These are phyloP conservation scores for Lipotes vexillifer DNA, from an alignment of 2,113 vertebrate species.

Conservation along the genomic window DNA sequence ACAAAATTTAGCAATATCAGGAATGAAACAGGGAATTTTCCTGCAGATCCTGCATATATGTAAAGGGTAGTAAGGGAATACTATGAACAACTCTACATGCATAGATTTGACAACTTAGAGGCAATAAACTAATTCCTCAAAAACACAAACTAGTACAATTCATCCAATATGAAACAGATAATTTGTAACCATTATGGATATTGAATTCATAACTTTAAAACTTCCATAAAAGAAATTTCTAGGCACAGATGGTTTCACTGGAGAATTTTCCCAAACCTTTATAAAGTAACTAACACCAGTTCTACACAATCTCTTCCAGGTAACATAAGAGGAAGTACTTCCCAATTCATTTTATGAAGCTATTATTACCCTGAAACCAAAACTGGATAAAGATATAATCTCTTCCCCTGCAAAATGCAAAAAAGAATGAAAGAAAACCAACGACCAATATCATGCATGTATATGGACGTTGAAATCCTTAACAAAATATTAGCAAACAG, in stretches of 20 bases:
- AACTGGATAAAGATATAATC: background rate
- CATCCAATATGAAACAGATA: background rate
- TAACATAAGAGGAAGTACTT: background rate
- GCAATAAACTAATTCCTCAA: background rate
- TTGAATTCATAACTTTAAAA: background rate
- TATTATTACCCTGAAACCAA: background rate
- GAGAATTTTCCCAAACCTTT: background rate
- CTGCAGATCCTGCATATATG: background rate
- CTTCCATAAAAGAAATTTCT: background rate
- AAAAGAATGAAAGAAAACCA: background rate
- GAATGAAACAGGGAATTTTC: background rate
- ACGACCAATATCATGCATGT: background rate
- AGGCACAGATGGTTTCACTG: background rate
- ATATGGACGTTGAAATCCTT: background rate
- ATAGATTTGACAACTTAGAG: background rate
- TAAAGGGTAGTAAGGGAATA: background rate
- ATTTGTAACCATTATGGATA: background rate
- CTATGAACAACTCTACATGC: background rate
- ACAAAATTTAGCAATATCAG: background rate
- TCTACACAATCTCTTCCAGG: background rate
- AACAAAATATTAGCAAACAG: background rate
- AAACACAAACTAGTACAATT: background rate
- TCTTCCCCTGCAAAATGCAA: background rate
- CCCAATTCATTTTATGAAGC: background rate
- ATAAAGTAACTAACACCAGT: background rate